These are phyloP conservation scores for Aporophyla nigra DNA, from an alignment of 2,888 invertebrate genomes.

Conservation along the genomic window DNA sequence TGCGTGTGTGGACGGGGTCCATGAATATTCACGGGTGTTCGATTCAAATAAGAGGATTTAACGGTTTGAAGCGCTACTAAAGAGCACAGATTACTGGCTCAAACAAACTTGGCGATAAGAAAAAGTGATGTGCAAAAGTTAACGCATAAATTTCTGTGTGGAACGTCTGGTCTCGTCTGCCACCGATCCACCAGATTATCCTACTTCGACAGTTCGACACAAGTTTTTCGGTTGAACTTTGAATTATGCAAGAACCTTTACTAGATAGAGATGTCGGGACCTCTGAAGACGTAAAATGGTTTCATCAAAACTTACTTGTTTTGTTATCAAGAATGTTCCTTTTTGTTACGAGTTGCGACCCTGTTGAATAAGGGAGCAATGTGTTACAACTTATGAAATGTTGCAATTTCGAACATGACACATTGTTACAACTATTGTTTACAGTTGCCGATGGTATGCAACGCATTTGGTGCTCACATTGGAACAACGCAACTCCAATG, in stretches of 20 bases:
- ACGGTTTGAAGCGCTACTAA: constrained; percentile 66
- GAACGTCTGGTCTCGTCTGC: constrained; percentile 85
- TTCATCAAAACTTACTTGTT: constrained; percentile 65
- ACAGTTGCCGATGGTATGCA: constrained; percentile 11
- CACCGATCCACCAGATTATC: constrained; percentile 85
- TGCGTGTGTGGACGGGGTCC: constrained; percentile 43
- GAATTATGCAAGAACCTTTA: constrained; percentile 78
- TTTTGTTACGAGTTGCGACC: constrained; percentile 55
- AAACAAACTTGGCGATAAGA: constrained; percentile 84
- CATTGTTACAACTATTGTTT: constrained; percentile 22
- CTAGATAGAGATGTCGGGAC: constrained; percentile 66
- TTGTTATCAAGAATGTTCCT: constrained; percentile 59
- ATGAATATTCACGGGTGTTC: constrained; percentile 64
- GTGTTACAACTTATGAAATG: constrained; percentile 33
- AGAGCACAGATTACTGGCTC: constrained; percentile 76
- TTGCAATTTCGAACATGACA: constrained; percentile 17
- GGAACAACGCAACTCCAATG: constrained; percentile 24
- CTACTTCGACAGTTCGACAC: constrained; percentile 83
- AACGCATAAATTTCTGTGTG: constrained; percentile 84
- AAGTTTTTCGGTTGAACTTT: constrained; percentile 80
- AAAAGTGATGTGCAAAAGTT: constrained; percentile 88
- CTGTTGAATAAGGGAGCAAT: constrained; percentile 44
- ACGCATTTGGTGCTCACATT: constrained; percentile 22
- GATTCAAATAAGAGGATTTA: constrained; percentile 66
- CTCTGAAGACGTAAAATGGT: constrained; percentile 62